phyloP scores from a whole-genome alignment of 2,113 vertebrate genomes.

The Seriola quinqueradiata region DNA sequence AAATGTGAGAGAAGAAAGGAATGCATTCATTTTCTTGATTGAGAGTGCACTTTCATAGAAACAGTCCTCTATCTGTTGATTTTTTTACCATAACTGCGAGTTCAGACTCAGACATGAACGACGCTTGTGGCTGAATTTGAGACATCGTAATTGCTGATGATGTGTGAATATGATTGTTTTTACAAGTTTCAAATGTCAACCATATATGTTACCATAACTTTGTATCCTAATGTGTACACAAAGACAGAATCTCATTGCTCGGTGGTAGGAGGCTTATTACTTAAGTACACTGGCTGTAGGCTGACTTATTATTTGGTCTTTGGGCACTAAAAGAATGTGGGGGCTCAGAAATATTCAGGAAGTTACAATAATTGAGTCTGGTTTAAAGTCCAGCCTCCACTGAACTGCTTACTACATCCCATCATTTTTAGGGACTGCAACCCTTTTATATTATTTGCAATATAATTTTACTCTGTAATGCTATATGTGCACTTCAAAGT shows the following conservation, averaged over 20 bases:
- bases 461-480: slow-evolving; percentile 45
- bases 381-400: slow-evolving; percentile 29
- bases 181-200: slow-evolving; percentile 38
- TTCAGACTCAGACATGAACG: slow-evolving; percentile 9
- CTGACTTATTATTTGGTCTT: slow-evolving; percentile 34
- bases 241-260: slow-evolving; percentile 39
- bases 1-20: slow-evolving; percentile 48
- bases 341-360: slow-evolving; percentile 18
- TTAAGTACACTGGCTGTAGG: slow-evolving; percentile 17
- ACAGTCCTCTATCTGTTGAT: slow-evolving; percentile 21
- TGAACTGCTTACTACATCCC: slow-evolving; percentile 11
- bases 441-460: slow-evolving; percentile 53
- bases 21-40: slow-evolving; percentile 41
- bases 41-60: slow-evolving; percentile 13
- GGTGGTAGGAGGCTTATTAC: slow-evolving; percentile 24
- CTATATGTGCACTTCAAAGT: slow-evolving; percentile 40
- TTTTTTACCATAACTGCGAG: slow-evolving; percentile 44
- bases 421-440: slow-evolving; percentile 51
- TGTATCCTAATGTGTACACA: slow-evolving; percentile 34
- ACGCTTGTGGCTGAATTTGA: slow-evolving; percentile 17
- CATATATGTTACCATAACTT: slow-evolving; percentile 22
- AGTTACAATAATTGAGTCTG: slow-evolving; percentile 35
- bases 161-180: slow-evolving; percentile 42
- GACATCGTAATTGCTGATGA: slow-evolving; percentile 23
- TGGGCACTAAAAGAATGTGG: slow-evolving; percentile 22